These are phyloP conservation scores for Erinaceus europaeus DNA, from an alignment of 2,113 vertebrate genomes.

Conservation along the genomic window DNA sequence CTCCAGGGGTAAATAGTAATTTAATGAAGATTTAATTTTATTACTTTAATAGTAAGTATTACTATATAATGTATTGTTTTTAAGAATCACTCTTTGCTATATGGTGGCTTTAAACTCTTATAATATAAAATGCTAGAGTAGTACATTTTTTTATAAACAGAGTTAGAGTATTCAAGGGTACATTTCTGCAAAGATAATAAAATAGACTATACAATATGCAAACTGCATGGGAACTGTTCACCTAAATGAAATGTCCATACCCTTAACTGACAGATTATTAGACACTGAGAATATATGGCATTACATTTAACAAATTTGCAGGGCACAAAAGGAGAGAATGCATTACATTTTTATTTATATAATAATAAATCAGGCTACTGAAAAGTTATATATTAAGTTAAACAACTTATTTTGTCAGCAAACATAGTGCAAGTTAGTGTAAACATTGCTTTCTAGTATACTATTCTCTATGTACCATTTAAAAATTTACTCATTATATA, in stretches of 20 bases:
- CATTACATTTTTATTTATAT: slow-evolving; percentile 25
- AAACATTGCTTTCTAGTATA: neutral
- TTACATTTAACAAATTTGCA: slow-evolving; percentile 19
- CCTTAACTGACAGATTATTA: slow-evolving; percentile 39
- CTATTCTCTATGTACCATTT: too few species aligned
- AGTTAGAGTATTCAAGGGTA: slow-evolving; percentile 30
- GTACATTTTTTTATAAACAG: slow-evolving; percentile 21
- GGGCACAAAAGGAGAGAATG: slow-evolving; percentile 11
- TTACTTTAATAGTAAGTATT: neutral
- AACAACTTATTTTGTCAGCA: slow-evolving; percentile 33
- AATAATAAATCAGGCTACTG: neutral
- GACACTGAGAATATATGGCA: slow-evolving; percentile 62
- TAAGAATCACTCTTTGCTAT: neutral
- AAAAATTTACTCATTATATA: neutral
- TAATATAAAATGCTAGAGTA: neutral
- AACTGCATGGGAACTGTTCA: slow-evolving; percentile 51
- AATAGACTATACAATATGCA: slow-evolving; percentile 51
- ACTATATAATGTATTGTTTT: slow-evolving; percentile 25
- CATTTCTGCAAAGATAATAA: slow-evolving; percentile 43
- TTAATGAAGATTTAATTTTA: neutral
- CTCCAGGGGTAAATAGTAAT: neutral
- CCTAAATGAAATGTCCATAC: slow-evolving; percentile 65
- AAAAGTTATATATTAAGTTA: slow-evolving; percentile 38
- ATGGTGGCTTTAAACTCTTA: slow-evolving; percentile 9
- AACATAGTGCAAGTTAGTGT: neutral